Conservation (phyloP, 2,888 invertebrate species). For the Psococerastis gibbosa region DNA sequence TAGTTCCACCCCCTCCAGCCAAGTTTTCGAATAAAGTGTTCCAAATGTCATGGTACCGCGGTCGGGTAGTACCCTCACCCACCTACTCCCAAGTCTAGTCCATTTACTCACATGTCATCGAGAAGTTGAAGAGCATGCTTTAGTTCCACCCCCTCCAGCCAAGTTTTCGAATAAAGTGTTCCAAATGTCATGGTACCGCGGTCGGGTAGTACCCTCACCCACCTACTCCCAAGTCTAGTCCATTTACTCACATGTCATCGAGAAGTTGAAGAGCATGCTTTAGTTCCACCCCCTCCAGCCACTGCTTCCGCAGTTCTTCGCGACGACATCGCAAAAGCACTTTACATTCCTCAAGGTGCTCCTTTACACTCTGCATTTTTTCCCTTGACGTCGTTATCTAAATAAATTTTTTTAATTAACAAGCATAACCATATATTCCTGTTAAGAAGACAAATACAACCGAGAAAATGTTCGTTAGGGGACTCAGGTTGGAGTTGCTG, state of each 20-base stretch:
- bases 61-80: not conserved
- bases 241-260: slow-evolving; percentile 59
- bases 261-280: slow-evolving; percentile 74
- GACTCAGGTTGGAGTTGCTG: too few relatives aligned
- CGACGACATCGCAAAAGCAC: slow-evolving; percentile 70
- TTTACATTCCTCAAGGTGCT: slow-evolving; percentile 66
- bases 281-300: slow-evolving; percentile 93
- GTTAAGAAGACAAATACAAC: too few relatives aligned
- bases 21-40: too few relatives aligned
- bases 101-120: slow-evolving; percentile 59
- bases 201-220: not conserved
- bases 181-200: not conserved
- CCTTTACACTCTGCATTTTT: slow-evolving; percentile 57
- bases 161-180: slow-evolving; percentile 40
- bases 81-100: too few relatives aligned
- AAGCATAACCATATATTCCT: too few relatives aligned
- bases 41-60: not conserved
- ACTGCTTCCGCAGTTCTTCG: slow-evolving; percentile 81
- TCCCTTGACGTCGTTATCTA: slow-evolving; percentile 57
- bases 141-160: slow-evolving; percentile 92
- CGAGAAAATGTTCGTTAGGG: too few relatives aligned
- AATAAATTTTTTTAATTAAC: slow-evolving; percentile 47
- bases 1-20: too few relatives aligned
- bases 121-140: slow-evolving; percentile 74
- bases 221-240: too few relatives aligned